Percentiles rank a stretch among this genome's conserved stretches.
Conservation (phyloP, 2,797 vertebrate genomes). For the Tolypeutes matacus region DNA sequence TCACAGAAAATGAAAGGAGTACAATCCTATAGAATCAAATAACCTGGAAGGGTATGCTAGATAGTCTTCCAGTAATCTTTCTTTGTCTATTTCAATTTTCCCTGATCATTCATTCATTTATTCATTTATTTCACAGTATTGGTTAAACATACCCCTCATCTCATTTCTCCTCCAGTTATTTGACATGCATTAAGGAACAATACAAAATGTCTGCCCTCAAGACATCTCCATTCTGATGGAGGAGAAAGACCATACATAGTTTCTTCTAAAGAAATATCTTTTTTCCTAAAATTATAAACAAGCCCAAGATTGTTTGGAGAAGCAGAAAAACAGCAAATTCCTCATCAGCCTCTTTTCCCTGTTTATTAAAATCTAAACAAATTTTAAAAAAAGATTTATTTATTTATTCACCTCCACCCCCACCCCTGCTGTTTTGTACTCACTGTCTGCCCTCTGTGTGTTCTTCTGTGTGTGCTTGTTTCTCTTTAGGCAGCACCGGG, state of each 20-base stretch:
- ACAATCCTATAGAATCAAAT: too few species aligned
- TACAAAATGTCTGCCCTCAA: not conserved
- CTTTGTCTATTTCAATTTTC: not conserved
- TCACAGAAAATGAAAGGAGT: not conserved
- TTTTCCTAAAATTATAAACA: not conserved
- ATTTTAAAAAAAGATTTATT: too few species aligned
- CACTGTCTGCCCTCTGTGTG: too few species aligned
- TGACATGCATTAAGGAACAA: not conserved
- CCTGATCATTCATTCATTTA: not conserved
- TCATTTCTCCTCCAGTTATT: not conserved
- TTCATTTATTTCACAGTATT: not conserved
- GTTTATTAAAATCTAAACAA: conserved; percentile 12
- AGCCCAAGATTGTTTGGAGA: not conserved
- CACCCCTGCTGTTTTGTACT: too few species aligned
- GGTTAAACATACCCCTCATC: not conserved
- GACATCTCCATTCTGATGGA: not conserved
- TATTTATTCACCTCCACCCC: too few species aligned
- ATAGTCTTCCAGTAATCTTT: not conserved
- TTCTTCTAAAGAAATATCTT: not conserved
- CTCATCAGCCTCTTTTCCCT: not conserved
- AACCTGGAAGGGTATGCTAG: not conserved
- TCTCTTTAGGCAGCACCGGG: too few species aligned
- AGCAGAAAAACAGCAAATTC: not conserved
- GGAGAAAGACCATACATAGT: not conserved
- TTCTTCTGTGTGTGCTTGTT: too few species aligned